A percentile compares a stretch with the other conserved stretches of the same genome.
Evolutionary conservation across 2,888 invertebrate species (phyloP).

Genomic region (Lasioglossum lativentre): DNA sequence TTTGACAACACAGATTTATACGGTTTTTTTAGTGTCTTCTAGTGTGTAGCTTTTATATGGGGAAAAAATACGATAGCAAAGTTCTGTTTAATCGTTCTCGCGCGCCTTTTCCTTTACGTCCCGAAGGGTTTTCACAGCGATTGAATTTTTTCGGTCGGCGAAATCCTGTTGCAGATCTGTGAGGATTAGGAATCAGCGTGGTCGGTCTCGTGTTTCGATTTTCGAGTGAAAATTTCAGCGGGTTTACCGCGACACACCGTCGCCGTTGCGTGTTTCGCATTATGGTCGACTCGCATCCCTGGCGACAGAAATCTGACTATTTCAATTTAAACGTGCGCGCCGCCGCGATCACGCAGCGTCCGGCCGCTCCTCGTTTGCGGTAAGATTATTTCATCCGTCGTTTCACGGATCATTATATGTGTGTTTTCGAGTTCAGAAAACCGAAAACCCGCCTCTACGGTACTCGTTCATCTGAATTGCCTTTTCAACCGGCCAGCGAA

Average conservation of each 20-base stretch:
- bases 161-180: neutral
- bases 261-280: constrained; percentile 49
- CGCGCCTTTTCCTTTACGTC: neutral
- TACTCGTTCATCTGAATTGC: constrained; percentile 19
- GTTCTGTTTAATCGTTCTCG: neutral
- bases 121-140: neutral
- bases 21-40: too few relatives aligned
- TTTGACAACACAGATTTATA: too few relatives aligned
- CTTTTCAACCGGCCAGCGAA: neutral
- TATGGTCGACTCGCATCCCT: constrained; percentile 40
- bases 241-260: constrained; percentile 49
- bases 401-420: constrained; percentile 57
- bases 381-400: constrained; percentile 48
- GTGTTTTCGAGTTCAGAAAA: constrained; percentile 37
- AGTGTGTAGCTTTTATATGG: too few relatives aligned
- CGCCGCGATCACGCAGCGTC: constrained; percentile 9
- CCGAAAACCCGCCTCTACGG: constrained; percentile 4
- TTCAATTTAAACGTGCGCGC: constrained; percentile 54
- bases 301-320: constrained; percentile 48
- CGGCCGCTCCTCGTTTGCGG: constrained; percentile 45
- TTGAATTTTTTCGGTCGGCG: neutral
- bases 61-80: neutral
- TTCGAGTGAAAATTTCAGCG: constrained; percentile 20
- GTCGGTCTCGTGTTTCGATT: constrained; percentile 52
- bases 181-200: neutral